Evolutionary conservation across 1,140 invertebrate genomes (phyloP).

Genomic region (Aporrectodea caliginosa): DNA sequence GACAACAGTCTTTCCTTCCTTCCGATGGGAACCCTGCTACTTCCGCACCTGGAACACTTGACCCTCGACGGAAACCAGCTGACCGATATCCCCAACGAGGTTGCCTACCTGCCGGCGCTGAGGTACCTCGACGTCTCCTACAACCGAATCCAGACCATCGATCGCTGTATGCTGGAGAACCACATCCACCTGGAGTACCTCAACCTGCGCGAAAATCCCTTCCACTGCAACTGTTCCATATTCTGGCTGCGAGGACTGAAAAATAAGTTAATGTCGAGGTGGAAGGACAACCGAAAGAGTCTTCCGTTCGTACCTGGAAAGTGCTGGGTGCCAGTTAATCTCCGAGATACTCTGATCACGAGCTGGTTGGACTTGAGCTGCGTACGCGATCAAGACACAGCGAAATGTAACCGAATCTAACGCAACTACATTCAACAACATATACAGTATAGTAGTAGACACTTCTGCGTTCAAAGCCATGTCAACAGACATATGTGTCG

Average conservation of each 20-base stretch:
- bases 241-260: slow-evolving; percentile 28
- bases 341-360: slow-evolving; percentile 20
- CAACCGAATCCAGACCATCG: slow-evolving; percentile 28
- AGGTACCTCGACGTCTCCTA: slow-evolving; percentile 29
- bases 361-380: slow-evolving; percentile 27
- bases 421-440: no score
- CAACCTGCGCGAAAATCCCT: slow-evolving; percentile 31
- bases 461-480: no score
- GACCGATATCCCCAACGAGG: slow-evolving; percentile 13
- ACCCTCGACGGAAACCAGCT: slow-evolving; percentile 29
- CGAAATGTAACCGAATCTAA: not conserved
- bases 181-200: slow-evolving; percentile 21
- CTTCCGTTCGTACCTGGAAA: slow-evolving; percentile 27
- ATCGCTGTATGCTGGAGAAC: slow-evolving; percentile 20
- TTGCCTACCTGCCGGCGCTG: slow-evolving; percentile 14
- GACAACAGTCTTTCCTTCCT: slow-evolving; percentile 24
- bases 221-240: slow-evolving; percentile 29
- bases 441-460: no score
- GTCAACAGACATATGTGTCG: no score
- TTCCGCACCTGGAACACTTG: slow-evolving; percentile 13
- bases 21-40: slow-evolving; percentile 19
- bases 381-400: not conserved
- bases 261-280: slow-evolving; percentile 15
- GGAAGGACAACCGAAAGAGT: slow-evolving; percentile 6
- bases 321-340: slow-evolving; percentile 14